phyloP scores from a whole-genome alignment of 2,888 invertebrate genomes.

The Alitta virens region DNA sequence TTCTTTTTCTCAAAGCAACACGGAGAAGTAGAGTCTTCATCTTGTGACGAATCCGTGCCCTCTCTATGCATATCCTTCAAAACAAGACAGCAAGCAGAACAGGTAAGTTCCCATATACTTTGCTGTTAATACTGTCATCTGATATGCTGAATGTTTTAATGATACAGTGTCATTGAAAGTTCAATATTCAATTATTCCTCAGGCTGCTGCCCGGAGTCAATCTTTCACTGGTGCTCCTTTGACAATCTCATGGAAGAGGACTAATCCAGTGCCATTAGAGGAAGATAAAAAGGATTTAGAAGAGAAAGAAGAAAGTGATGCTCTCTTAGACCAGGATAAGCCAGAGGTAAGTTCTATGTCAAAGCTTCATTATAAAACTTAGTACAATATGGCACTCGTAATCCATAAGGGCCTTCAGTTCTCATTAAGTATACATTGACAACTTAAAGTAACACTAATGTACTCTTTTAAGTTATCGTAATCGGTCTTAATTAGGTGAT shows the following conservation, averaged over 20 bases:
- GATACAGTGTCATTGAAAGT: no score
- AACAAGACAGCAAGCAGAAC: constrained; percentile 76
- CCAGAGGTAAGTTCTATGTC: constrained; percentile 3
- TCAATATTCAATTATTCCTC: background rate
- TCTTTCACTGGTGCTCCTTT: background rate
- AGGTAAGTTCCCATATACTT: constrained; percentile 56
- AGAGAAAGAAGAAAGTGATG: constrained; percentile 2
- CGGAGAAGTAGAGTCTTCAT: constrained; percentile 82
- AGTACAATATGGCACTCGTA: no score
- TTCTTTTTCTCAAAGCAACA: constrained; percentile 67
- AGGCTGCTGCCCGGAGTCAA: background rate
- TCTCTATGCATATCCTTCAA: constrained; percentile 75
- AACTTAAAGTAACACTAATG: no score
- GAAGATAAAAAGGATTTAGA: background rate
- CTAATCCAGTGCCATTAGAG: background rate
- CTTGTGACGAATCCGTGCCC: constrained; percentile 73
- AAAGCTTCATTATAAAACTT: no score
- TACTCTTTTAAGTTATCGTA: no score
- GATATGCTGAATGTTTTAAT: no score
- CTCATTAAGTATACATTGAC: no score
- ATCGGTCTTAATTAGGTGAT: no score
- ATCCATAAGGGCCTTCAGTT: no score
- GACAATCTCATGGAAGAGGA: constrained; percentile 2
- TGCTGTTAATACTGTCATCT: background rate
- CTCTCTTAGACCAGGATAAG: background rate